Base-by-base conservation (phyloP, 2,888 invertebrate species). In the Calliphora vomitoria region DNA sequence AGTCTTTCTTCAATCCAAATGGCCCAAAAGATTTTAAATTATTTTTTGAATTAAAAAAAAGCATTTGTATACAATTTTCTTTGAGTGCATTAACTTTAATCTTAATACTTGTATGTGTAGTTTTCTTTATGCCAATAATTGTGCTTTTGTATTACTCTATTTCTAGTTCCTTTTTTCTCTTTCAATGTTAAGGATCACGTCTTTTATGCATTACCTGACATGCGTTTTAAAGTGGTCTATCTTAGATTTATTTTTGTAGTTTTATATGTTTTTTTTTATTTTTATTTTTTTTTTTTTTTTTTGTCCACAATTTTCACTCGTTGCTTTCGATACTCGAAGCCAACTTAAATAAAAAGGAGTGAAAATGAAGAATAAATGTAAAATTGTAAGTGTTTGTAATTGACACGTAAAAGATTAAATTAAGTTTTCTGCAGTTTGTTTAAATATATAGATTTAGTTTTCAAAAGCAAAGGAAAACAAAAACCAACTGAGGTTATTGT, bases 401-500 rank as follows among this genome's bases (percentile, higher is more conserved):
- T 84, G 84, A 87, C 87, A 87, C 84, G 81, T 87, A 87, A 84
- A 84, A 83, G 72, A 87, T 87, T 83, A 84, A 87, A 87, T 87
- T 81, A 81, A 84, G 81, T 84, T 87, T 86, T 66, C 68, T 58
- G n/a, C 53, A 62, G 44, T 74, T 64, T 35, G 38, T 35, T 74
- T 74, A 64, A 66, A 82, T 50, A 81, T 62, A 80, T 68, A 55
- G 41, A 64, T 75, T 60, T 38, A 60, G 58, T 60, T 60, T 31
- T 41, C 11, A 41, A 55, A 55, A n/a, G 6, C 10, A 18, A 41
- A 6, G 20, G 8, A 18, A 47, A 76, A 31, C 31, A 31, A 31
- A 31, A 31, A 31, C 31, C 31, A 3, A n/a, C 38, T 69, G 18
- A 38, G 25, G 20, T 68, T 75, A 47, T 64, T n/a, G 53, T 72